Conservation (phyloP, 2,113 vertebrate species). For the Lontra canadensis region DNA sequence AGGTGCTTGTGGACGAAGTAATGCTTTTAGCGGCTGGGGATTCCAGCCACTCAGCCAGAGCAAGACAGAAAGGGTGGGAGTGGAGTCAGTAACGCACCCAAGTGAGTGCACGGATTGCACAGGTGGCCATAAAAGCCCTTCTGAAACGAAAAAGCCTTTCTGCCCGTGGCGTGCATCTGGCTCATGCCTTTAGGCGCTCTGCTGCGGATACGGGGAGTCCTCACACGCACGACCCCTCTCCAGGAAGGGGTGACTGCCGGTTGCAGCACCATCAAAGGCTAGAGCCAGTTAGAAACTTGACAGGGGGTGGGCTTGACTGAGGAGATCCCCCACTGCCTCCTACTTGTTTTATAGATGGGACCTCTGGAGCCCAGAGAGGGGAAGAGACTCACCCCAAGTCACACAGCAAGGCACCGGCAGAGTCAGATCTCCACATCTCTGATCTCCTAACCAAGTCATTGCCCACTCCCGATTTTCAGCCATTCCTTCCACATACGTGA, state of each 20-base stretch:
- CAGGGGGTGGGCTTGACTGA: neutral
- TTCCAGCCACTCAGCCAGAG: neutral
- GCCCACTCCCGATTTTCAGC: neutral
- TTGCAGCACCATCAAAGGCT: neutral
- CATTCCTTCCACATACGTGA: neutral
- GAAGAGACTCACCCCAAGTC: neutral
- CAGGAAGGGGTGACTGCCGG: neutral
- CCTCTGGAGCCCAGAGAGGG: neutral
- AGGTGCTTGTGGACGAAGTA: neutral
- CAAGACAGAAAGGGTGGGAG: neutral
- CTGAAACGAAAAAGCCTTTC: neutral
- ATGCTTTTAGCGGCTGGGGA: neutral
- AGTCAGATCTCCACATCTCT: neutral
- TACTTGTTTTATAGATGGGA: neutral
- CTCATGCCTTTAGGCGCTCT: neutral
- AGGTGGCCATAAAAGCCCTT: neutral
- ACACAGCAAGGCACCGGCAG: neutral
- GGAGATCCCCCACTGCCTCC: neutral
- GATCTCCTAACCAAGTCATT: neutral
- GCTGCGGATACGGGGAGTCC: neutral
- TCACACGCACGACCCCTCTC: rapidly evolving
- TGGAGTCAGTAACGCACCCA: rapidly evolving
- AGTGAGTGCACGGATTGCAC: rapidly evolving
- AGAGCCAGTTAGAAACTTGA: neutral
- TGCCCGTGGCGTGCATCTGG: neutral